A percentile compares a stretch with the other conserved stretches of the same genome.
Evolutionary conservation across 2,797 vertebrate species (phyloP).

Genomic region (Thunnus albacares): DNA sequence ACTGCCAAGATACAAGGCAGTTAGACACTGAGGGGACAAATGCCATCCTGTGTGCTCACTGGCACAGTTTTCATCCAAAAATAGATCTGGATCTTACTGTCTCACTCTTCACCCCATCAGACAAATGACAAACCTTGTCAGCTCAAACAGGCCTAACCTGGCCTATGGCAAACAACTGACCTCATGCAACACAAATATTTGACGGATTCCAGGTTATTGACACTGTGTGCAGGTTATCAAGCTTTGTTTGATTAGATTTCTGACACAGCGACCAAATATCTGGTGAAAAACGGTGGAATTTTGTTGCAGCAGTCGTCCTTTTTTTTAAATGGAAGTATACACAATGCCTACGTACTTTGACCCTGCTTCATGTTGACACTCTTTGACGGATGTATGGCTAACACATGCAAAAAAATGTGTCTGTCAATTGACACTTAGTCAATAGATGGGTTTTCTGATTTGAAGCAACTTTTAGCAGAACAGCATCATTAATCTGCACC

Average conservation of each 20-base stretch:
- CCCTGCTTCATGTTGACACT: background rate
- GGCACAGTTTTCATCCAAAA: constrained; percentile 35
- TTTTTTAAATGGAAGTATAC: background rate
- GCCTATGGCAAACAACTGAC: constrained; percentile 54
- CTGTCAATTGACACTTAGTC: too few relatives aligned
- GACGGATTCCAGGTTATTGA: constrained; percentile 56
- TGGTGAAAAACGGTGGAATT: constrained; percentile 5
- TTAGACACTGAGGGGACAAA: constrained; percentile 19
- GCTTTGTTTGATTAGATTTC: constrained; percentile 48
- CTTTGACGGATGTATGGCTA: background rate
- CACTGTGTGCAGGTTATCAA: constrained; percentile 55
- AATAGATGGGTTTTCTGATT: too few relatives aligned
- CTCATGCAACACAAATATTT: constrained; percentile 52
- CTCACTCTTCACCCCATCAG: constrained; percentile 43
- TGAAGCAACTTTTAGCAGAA: too few relatives aligned
- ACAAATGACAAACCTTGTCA: constrained; percentile 45
- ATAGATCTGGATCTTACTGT: constrained; percentile 46
- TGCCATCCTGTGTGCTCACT: background rate
- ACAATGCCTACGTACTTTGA: background rate
- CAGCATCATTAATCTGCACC: too few relatives aligned
- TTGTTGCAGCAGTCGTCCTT: constrained; percentile 1
- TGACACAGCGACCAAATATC: constrained; percentile 26
- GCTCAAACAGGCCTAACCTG: constrained; percentile 52
- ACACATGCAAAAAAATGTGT: too few relatives aligned
- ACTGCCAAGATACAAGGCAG: constrained; percentile 15